These are phyloP conservation scores for Stenolophus ochropezus DNA, from an alignment of 2,888 invertebrate species.

Conservation along the genomic window DNA sequence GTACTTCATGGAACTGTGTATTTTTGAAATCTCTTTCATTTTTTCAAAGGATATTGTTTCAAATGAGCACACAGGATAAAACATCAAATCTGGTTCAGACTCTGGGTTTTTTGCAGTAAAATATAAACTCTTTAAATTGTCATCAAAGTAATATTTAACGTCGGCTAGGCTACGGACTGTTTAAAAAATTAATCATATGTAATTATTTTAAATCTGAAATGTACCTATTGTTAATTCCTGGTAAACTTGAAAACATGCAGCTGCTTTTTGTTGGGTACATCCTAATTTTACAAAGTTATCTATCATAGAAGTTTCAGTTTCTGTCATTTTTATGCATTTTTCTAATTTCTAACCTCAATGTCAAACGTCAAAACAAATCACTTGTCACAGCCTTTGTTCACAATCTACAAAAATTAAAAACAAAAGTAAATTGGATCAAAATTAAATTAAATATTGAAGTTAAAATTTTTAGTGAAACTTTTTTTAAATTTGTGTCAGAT, in stretches of 20 bases:
- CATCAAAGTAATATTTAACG: slow-evolving; percentile 72
- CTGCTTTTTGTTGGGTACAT: slow-evolving; percentile 72
- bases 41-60: slow-evolving; percentile 70
- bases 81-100: slow-evolving; percentile 69
- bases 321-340: background rate
- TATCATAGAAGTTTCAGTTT: slow-evolving; percentile 4
- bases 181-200: slow-evolving; percentile 15
- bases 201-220: slow-evolving; percentile 64
- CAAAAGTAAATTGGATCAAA: background rate
- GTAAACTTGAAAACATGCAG: slow-evolving; percentile 75
- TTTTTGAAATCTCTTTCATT: slow-evolving; percentile 67
- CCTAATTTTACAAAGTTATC: slow-evolving; percentile 72
- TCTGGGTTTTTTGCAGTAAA: slow-evolving; percentile 71
- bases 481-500: background rate
- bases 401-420: slow-evolving; percentile 11
- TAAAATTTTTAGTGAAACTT: background rate
- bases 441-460: background rate
- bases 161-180: slow-evolving; percentile 73
- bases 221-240: slow-evolving; percentile 76
- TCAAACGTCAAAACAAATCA: background rate
- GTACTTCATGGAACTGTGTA: slow-evolving; percentile 53
- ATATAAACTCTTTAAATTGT: slow-evolving; percentile 70
- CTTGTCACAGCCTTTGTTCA: background rate
- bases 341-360: background rate
- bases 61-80: slow-evolving; percentile 72